Evolutionary conservation across 2,888 invertebrate species (phyloP), one percentile per base, ranked within the genome.

Genomic region (Aphidoletes aphidimyza): DNA sequence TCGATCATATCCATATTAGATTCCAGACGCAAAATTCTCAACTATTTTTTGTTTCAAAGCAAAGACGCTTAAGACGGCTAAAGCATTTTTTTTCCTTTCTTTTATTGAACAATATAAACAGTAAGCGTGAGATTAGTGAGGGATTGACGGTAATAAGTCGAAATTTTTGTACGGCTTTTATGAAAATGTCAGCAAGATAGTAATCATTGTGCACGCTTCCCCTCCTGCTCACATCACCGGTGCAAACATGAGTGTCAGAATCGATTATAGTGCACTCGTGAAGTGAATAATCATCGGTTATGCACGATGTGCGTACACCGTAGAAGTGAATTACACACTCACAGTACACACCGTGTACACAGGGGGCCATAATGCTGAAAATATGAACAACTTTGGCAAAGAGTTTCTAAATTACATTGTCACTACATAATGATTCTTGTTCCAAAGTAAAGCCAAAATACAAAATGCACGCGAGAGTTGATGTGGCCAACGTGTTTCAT

Each of bases 1-100:
- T 69, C 30, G 69, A 69, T 69, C 30, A 54, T 54, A 54, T 54
- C 47, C 2, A 54, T n/a, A n/a, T n/a, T n/a, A n/a, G n/a, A n/a
- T n/a, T n/a, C n/a, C n/a, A n/a, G n/a, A n/a, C n/a, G n/a, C n/a
- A n/a, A n/a, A n/a, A n/a, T n/a, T n/a, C n/a, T n/a, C n/a, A n/a
- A n/a, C n/a, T n/a, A n/a, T n/a, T n/a, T n/a, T n/a, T n/a, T n/a
- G n/a, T 47, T 47, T 47, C 47, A 47, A 47, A 47, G 47, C 47
- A 8, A 19, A 47, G 19, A 47, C 2, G 17, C 8, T 17, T 17
- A 47, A 47, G 19, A 47, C 2, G 17, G 47, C 47, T 47, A 5
- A 47, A 47, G 17, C 9, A 47, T 19, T 17, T 19, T 47, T 5
- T 47, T 47, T 14, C 19, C 17, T 47, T 47, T 47, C 47, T 47